phyloP scores from a whole-genome alignment of 2,113 vertebrate species.

The Pteronura brasiliensis region DNA sequence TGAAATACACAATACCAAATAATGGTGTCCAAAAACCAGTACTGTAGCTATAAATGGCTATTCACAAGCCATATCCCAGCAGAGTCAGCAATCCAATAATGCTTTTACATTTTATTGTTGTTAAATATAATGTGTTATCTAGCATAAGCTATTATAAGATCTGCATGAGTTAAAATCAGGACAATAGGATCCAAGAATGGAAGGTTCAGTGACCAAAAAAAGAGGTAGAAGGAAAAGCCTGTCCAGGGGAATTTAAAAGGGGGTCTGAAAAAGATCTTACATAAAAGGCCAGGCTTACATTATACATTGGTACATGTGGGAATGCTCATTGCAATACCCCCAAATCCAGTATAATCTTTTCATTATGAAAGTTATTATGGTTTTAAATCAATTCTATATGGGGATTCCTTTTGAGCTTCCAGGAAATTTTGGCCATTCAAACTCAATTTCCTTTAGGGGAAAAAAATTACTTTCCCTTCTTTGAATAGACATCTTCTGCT shows the following conservation, averaged over 20 bases:
- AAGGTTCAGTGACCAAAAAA: neutral
- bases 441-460: neutral
- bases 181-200: neutral
- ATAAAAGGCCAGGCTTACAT: neutral
- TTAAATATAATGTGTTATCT: neutral
- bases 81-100: neutral
- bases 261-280: neutral
- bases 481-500: neutral
- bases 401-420: neutral
- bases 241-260: neutral
- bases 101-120: neutral
- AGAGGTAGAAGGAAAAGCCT: neutral
- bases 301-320: neutral
- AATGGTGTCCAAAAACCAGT: neutral
- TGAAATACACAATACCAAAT: neutral
- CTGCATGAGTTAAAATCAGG: neutral
- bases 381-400: slow-evolving; percentile 42
- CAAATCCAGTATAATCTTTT: neutral
- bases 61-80: neutral
- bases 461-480: neutral
- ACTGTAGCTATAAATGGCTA: neutral
- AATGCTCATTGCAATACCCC: neutral
- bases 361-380: slow-evolving; percentile 3
- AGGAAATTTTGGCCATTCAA: neutral
- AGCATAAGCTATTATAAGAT: neutral